Evolutionary conservation across 1,140 invertebrate genomes (phyloP).

Genomic region (Planococcus citri): DNA sequence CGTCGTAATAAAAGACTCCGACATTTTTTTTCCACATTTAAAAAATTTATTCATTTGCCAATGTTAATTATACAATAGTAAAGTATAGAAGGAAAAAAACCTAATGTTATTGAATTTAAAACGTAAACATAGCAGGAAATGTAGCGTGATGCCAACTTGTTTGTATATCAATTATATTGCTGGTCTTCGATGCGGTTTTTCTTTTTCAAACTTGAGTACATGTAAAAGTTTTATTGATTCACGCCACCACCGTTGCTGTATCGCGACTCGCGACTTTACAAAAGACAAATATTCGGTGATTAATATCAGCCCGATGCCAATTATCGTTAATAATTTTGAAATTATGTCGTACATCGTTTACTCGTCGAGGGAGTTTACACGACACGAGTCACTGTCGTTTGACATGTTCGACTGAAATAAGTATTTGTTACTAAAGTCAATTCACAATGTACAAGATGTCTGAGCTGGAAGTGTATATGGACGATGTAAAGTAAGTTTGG

Average conservation of each 20-base stretch:
- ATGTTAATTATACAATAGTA: not conserved
- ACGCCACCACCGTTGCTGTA: too few species aligned
- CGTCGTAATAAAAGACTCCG: not conserved
- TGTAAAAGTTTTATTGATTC: not conserved
- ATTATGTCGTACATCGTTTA: not conserved
- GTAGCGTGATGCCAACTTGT: slow-evolving; percentile 5
- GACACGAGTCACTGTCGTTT: too few species aligned
- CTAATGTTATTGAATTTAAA: not conserved
- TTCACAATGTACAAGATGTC: too few species aligned
- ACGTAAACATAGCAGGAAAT: slow-evolving; percentile 7
- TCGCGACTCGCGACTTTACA: too few species aligned
- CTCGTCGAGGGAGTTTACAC: too few species aligned
- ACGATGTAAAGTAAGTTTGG: too few species aligned
- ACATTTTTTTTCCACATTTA: not conserved
- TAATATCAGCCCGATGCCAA: not conserved
- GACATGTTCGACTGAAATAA: too few species aligned
- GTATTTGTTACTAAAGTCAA: too few species aligned
- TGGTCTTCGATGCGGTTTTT: not conserved
- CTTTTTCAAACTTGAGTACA: not conserved
- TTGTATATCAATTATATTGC: not conserved
- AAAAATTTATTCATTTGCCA: not conserved
- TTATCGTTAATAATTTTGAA: not conserved
- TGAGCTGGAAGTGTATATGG: too few species aligned
- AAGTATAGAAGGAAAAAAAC: not conserved
- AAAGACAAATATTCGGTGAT: not conserved